Percentiles rank a stretch among this genome's conserved stretches.
These are phyloP conservation scores for Chaetodon trifasciatus DNA, from an alignment of 2,797 vertebrate species.

Conservation along the genomic window DNA sequence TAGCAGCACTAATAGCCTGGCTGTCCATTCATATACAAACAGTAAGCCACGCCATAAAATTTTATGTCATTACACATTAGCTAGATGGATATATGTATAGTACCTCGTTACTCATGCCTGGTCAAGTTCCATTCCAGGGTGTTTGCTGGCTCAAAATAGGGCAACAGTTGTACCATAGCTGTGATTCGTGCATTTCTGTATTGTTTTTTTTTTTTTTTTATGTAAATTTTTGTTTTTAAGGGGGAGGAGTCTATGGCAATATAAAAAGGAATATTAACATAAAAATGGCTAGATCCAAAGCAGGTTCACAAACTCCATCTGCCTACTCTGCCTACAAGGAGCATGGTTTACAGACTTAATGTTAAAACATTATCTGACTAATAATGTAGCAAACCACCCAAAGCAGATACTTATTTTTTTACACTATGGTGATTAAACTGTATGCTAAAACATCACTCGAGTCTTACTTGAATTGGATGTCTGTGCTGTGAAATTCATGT, in stretches of 20 bases:
- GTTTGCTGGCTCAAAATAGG: background rate
- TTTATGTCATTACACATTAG: conserved; percentile 54
- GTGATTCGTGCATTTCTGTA: background rate
- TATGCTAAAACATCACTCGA: background rate
- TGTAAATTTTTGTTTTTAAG: too few species aligned
- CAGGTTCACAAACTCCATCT: conserved; percentile 4
- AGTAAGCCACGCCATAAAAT: conserved; percentile 48
- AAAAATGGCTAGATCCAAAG: background rate
- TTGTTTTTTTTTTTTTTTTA: background rate
- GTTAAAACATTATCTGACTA: background rate
- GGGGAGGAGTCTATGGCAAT: background rate
- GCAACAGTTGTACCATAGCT: background rate
- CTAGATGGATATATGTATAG: conserved; percentile 34
- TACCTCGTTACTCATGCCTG: conserved; percentile 22
- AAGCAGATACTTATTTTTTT: background rate
- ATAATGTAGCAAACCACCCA: background rate
- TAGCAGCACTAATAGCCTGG: conserved; percentile 42
- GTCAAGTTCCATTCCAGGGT: background rate
- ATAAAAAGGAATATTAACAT: background rate
- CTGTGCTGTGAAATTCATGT: background rate
- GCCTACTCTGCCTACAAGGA: background rate
- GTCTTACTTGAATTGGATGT: background rate
- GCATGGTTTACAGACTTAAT: background rate
- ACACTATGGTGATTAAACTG: background rate
- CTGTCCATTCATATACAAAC: conserved; percentile 54